Base-by-base conservation (phyloP, 2,888 invertebrate genomes). In the Ernsta delagoae region DNA sequence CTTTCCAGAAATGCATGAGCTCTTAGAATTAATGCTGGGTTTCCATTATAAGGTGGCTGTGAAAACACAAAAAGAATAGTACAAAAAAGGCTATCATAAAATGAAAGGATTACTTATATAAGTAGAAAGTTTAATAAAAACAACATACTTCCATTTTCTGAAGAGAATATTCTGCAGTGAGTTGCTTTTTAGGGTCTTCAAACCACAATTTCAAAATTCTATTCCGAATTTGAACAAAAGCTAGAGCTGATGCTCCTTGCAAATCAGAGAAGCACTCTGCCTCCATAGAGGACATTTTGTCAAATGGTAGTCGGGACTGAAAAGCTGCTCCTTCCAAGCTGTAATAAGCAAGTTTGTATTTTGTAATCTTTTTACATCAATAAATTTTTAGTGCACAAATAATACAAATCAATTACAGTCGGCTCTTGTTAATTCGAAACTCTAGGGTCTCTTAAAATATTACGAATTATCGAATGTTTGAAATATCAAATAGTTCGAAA, bases 181-280 rank as follows among this genome's bases (percentile, higher is more conserved):
- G 89, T 83, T 99, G 99, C 78, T 97, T 96, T 82, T 98, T 98
- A 0, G 99, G 98, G 91, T 99, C 98, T 79, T 98, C 98, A 72
- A 99, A 95, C 99, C 99, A 99, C 86, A 98, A 94, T 90, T 99
- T 98, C 31, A 99, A 89, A 73, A 99, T 93, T 74, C 98, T 95
- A 85, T 99, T 99, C 71, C 99, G 95, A 73, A 99, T 96, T 84
- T 98, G 97, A 16, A 99, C 94, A 86, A 98, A 99, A 31, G 98
- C 96, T 86, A 98, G 97, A 50, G 97, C 95, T 0, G 97, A 96
- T 11, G 97, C 96, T 72, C 96, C 96, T 65, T 97, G 96, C 31
- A 99, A 96, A 83, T 99, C 99, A 3, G 98, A 97, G 87, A 99
- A 99, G 83, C 97, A 97, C 62, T 97, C 97, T 0, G 98, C 98